A percentile compares a stretch with the other conserved stretches of the same genome.
phyloP scores from a whole-genome alignment of 1,140 invertebrate genomes.

The Anoplophora glabripennis region DNA sequence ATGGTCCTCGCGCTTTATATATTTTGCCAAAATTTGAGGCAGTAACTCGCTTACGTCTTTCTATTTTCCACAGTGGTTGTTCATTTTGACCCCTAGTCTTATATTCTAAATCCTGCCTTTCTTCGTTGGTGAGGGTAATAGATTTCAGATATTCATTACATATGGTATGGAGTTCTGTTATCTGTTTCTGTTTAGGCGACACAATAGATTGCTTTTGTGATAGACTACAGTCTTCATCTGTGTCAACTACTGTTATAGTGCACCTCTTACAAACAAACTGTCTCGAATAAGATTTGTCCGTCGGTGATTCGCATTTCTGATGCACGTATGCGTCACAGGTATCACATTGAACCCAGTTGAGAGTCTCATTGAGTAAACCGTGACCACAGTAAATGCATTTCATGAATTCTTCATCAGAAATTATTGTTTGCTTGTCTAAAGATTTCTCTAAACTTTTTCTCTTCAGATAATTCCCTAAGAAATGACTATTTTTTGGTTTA shows the following conservation, averaged over 20 bases:
- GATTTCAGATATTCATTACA: too few relatives aligned
- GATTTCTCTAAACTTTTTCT: background rate
- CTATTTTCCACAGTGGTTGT: background rate
- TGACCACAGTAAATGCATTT: constrained; percentile 10
- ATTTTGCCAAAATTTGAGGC: constrained; percentile 14
- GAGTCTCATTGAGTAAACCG: background rate
- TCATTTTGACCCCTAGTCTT: background rate
- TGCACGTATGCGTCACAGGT: background rate
- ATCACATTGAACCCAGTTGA: constrained; percentile 12
- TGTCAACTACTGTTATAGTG: too few relatives aligned
- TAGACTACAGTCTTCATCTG: too few relatives aligned
- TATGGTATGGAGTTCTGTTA: too few relatives aligned
- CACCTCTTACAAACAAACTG: background rate
- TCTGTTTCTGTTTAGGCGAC: too few relatives aligned
- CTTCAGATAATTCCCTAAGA: background rate
- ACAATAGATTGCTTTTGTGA: too few relatives aligned
- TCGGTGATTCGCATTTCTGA: background rate
- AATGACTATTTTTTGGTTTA: background rate
- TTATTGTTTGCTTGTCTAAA: background rate
- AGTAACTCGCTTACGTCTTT: constrained; percentile 9
- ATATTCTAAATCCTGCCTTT: constrained; percentile 1
- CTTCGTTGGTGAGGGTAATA: constrained; percentile 2
- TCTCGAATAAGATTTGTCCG: background rate
- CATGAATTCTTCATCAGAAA: background rate
- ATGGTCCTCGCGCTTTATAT: background rate